Conservation (phyloP, 2,888 invertebrate genomes). For the Idaea biselata region DNA sequence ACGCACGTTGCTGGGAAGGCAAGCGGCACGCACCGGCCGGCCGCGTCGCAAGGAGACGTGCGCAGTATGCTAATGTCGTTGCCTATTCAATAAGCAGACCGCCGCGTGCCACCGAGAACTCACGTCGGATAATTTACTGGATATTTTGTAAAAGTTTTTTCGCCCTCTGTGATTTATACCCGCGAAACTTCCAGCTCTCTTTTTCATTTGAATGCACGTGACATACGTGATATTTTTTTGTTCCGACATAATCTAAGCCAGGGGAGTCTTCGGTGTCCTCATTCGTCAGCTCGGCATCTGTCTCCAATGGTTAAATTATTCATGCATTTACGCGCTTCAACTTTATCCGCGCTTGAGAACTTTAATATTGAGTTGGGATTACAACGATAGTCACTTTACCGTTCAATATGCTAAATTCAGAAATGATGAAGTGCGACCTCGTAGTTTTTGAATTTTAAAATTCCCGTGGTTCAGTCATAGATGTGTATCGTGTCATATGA, state of each 20-base stretch:
- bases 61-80: conserved; percentile 74
- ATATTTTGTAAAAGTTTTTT: conserved; percentile 81
- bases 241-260: conserved; percentile 71
- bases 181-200: conserved; percentile 78
- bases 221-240: conserved; percentile 79
- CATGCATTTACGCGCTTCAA: conserved; percentile 74
- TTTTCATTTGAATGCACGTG: conserved; percentile 81
- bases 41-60: conserved; percentile 68
- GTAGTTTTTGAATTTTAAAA: conserved; percentile 42
- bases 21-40: conserved; percentile 32
- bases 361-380: conserved; percentile 68
- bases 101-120: conserved; percentile 77
- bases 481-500: conserved; percentile 57
- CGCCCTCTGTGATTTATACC: conserved; percentile 79
- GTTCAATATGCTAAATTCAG: conserved; percentile 62
- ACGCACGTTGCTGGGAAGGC: conserved; percentile 5
- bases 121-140: conserved; percentile 81
- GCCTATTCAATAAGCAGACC: conserved; percentile 81
- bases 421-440: conserved; percentile 48
- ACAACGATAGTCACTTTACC: conserved; percentile 69
- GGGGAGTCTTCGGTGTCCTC: conserved; percentile 63
- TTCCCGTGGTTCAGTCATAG: conserved; percentile 77
- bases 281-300: conserved; percentile 72
- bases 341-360: conserved; percentile 60
- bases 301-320: conserved; percentile 74